phyloP scores from a whole-genome alignment of 2,888 invertebrate species.

The Xestia sexstrigata region DNA sequence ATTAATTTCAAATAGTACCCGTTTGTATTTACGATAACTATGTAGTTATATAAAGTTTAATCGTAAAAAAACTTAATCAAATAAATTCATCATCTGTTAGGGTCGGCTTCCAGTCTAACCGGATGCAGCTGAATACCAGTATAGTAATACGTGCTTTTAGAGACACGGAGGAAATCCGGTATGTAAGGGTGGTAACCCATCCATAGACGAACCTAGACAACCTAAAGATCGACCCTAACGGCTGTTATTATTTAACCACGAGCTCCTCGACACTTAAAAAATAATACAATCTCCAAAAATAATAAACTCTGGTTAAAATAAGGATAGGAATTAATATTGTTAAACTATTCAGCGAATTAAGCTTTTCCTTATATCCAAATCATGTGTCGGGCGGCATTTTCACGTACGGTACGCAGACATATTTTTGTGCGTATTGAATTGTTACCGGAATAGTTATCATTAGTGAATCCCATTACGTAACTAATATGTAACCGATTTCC shows the following conservation, averaged over 20 bases:
- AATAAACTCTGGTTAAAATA: background rate
- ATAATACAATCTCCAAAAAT: background rate
- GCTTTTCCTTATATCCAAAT: background rate
- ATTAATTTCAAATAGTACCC: background rate
- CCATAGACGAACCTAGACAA: no score
- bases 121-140: no score
- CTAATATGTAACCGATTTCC: background rate
- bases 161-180: no score
- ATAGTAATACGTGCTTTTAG: no score
- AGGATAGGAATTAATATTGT: background rate
- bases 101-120: no score
- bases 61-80: no score
- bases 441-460: background rate
- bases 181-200: no score
- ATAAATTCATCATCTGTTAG: background rate
- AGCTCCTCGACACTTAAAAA: no score
- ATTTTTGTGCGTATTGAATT: background rate
- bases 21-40: background rate
- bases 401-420: accelerated
- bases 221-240: no score
- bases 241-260: no score
- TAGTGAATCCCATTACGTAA: background rate
- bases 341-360: background rate
- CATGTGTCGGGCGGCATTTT: background rate
- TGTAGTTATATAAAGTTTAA: background rate